phyloP scores from a whole-genome alignment of 2,888 invertebrate genomes.

The Athalia cordata region DNA sequence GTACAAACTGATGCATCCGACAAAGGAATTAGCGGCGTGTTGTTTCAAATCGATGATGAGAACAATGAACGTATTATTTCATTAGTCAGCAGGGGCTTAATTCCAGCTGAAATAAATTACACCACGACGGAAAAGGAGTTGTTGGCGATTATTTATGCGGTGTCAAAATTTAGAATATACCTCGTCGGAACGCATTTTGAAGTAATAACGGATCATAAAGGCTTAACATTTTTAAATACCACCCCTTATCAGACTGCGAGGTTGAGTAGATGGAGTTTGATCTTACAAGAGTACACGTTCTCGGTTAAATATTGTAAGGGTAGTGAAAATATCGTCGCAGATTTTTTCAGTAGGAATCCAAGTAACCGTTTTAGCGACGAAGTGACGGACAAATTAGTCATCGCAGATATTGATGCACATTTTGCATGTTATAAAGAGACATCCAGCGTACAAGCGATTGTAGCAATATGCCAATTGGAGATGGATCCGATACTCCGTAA shows the following conservation, averaged over 20 bases:
- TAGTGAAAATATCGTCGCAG: constrained; percentile 47
- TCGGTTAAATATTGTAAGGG: constrained; percentile 47
- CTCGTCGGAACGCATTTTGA: constrained; percentile 33
- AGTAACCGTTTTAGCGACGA: background rate
- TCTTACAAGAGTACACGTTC: constrained; percentile 46
- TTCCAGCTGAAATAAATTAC: constrained; percentile 38
- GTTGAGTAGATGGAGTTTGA: constrained; percentile 46
- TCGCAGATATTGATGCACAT: no score
- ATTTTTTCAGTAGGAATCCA: constrained; percentile 49
- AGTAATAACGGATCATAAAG: constrained; percentile 45
- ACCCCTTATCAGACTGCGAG: constrained; percentile 45
- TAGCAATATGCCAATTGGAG: no score
- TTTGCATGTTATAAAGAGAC: background rate
- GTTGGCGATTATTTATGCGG: constrained; percentile 38
- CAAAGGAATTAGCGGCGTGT: background rate
- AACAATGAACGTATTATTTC: background rate
- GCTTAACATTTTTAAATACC: constrained; percentile 30
- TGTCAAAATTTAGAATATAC: constrained; percentile 40
- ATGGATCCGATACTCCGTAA: no score
- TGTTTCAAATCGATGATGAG: background rate
- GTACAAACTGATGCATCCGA: background rate
- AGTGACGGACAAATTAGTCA: no score
- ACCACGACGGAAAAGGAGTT: constrained; percentile 45
- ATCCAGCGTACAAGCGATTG: background rate
- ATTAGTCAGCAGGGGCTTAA: constrained; percentile 11